A percentile compares a stretch with the other conserved stretches of the same genome.
phyloP scores from a whole-genome alignment of 2,888 invertebrate genomes.

The Mesoligia furuncula region DNA sequence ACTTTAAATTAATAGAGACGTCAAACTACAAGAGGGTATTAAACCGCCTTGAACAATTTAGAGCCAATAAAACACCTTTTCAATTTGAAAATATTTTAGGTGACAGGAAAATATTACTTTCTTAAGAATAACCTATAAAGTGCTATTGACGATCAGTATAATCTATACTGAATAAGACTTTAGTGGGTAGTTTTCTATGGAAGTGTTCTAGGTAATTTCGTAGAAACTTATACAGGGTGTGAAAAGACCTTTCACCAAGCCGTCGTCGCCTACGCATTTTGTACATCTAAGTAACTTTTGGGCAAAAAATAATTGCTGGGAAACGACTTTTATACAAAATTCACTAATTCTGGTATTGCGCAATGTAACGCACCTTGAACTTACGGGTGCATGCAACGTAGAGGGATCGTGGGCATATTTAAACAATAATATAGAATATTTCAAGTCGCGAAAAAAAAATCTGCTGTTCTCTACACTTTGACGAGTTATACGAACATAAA shows the following conservation, averaged over 20 bases:
- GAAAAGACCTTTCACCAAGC: not conserved
- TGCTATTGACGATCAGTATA: not conserved
- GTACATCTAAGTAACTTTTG: not conserved
- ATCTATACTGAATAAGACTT: slow-evolving; percentile 4
- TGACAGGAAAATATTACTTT: slow-evolving; percentile 15
- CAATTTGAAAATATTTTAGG: slow-evolving; percentile 6
- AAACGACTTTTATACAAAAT: not conserved
- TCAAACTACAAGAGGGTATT: not conserved
- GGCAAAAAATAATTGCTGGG: not conserved
- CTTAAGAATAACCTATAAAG: not conserved
- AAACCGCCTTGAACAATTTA: not conserved
- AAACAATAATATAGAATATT: no score
- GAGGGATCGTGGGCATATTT: not conserved
- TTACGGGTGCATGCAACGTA: not conserved
- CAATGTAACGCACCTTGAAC: not conserved
- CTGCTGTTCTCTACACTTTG: no score
- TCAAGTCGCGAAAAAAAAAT: no score
- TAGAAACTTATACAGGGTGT: not conserved
- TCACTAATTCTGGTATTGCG: not conserved
- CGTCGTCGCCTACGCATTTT: not conserved
- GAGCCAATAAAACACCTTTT: slow-evolving; percentile 13
- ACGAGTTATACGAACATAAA: no score
- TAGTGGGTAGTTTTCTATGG: not conserved
- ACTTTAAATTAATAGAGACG: not conserved
- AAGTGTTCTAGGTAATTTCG: not conserved